Evolutionary conservation across 2,797 vertebrate species (phyloP), one percentile per base, ranked within the genome.

Genomic region (Anas acuta): DNA sequence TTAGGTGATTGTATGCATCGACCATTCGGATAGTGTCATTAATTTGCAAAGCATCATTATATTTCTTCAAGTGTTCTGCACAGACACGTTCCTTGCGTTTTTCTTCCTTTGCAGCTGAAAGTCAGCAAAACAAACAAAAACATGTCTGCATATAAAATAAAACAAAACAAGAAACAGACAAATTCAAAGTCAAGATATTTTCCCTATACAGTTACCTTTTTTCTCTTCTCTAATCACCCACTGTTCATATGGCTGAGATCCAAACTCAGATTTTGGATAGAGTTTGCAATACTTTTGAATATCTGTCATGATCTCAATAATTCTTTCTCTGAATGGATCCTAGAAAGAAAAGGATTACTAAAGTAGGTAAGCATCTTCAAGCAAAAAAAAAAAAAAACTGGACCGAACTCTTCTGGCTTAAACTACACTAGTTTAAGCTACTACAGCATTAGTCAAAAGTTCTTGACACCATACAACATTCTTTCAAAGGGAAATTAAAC

Each of bases 201-300:
- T 58, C 83, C 49, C 30, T 54, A 9, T 26, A 22, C 30, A 21
- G 62, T 97, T 98, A 99, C 99, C 99, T 94, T 96, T 98, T 92
- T 98, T 98, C 95, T 99, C 99, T 93, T 96, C 98, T 84, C 98
- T 98, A 90, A 99, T 98, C 41, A 98, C 98, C 99, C 99, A 99
- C 87, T 99, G 99, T 86, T 99, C 99, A 58, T 99, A 99, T 19
- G 97, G 98, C 95, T 99, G 99, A 83, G 98, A 98, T 94, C 99
- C 99, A 73, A 98, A 98, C 57, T 99, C 99, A 89, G 97, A 98
- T 64, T 95, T 97, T 43, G 99, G 98, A 93, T 70, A 93, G 72
- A 99, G 96, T 23, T 97, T 77, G 33, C 98, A 98, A 67, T 99
- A 98, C 4, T 53, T 53, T 37, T 99, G 99, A 92, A 99, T 99